Base-by-base conservation (phyloP, 2,888 invertebrate genomes). In the Pheosia tremula region DNA sequence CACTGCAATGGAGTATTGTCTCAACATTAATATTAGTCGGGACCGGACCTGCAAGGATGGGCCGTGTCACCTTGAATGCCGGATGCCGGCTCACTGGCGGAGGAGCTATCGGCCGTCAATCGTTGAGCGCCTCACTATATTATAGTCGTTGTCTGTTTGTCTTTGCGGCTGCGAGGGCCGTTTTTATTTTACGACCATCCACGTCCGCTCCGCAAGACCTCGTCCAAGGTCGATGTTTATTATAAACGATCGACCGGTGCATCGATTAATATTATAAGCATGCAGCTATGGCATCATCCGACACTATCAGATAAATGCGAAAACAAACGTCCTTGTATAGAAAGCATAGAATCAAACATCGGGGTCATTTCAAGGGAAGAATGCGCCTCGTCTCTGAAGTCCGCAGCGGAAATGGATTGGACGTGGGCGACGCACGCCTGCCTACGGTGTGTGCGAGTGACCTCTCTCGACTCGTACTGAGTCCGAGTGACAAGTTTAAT, bases 61-160 rank as follows among this genome's bases (percentile, higher is more conserved):
- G 75, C 75, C 72, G 87, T 88, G 90, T 93, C 92, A 93, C 93
- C 92, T 93, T 92, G 92, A 88, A 84, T 88, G 88, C 91, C 92
- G 92, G 93, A 93, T 90, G 89, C 87, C 88, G 86, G 75, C 82
- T 72, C 84, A 86, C 89, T 87, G 89, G 78, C 83, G 78, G 81
- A 86, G 87, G 80, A 90, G 84, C 87, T 92, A 92, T 92, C 91
- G 91, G 80, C 86, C 90, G 91, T 89, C 92, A 87, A 92, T 93
- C 92, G 91, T 86, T 82, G 83, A 88, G 84, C 85, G 86, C 86
- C 89, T 87, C 81, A 87, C 84, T 84, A 86, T 89, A 87, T 88
- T 89, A 89, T 83, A 84, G 77, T 75, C 80, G 85, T 85, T 85
- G 83, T 86, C 84, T 86, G 88, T 90, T 86, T 87, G 90, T 88